Conservation (phyloP, 1,140 invertebrate species). For the Leucophenga varia region DNA sequence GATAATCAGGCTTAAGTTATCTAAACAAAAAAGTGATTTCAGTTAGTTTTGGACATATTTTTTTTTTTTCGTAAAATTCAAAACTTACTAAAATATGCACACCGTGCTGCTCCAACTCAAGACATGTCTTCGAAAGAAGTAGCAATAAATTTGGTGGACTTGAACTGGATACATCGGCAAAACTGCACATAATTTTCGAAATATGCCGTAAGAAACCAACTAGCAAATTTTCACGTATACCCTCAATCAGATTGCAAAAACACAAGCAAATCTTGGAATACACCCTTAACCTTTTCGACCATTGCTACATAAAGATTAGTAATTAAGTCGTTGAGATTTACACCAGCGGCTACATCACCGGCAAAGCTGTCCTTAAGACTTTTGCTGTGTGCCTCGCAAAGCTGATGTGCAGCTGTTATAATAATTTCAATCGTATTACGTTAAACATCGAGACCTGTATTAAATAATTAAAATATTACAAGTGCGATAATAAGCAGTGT, state of each 20-base stretch:
- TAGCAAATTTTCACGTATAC: conserved; percentile 79
- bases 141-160: conserved; percentile 79
- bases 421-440: conserved; percentile 68
- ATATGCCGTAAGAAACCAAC: conserved; percentile 60
- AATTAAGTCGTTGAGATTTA: conserved; percentile 71
- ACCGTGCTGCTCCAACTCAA: conserved; percentile 85
- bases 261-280: conserved; percentile 83
- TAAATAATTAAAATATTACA: too few relatives aligned
- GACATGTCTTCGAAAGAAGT: conserved; percentile 88
- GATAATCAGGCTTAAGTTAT: conserved; percentile 68
- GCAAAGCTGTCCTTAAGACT: conserved; percentile 66
- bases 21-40: too few relatives aligned
- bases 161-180: conserved; percentile 63
- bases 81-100: conserved; percentile 59
- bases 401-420: conserved; percentile 65
- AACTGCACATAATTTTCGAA: conserved; percentile 45
- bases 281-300: conserved; percentile 87
- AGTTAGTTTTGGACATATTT: too few relatives aligned
- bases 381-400: conserved; percentile 69
- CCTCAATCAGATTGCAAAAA: conserved; percentile 84
- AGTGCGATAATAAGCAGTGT: too few relatives aligned
- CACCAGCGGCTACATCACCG: conserved; percentile 59
- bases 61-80: too few relatives aligned
- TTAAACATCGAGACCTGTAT: conserved; percentile 72
- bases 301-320: conserved; percentile 76